These are phyloP conservation scores for Polypterus bichir DNA, from an alignment of 2,113 vertebrate genomes.

Conservation along the genomic window DNA sequence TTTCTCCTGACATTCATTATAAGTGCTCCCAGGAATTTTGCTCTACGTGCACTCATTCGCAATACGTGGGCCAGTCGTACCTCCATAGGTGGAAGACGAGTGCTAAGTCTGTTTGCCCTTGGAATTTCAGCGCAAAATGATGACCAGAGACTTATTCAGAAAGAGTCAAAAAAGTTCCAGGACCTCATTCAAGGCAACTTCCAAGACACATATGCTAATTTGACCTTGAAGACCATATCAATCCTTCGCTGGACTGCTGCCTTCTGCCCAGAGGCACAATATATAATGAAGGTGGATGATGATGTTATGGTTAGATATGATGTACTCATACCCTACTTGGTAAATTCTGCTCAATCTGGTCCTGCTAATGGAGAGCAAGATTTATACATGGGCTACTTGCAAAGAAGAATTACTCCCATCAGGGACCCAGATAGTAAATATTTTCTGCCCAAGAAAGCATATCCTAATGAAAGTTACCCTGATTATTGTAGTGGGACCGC, in stretches of 20 bases:
- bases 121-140: conserved; percentile 40
- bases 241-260: conserved; percentile 55
- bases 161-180: conserved; percentile 45
- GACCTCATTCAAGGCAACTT: conserved; percentile 72
- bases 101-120: conserved; percentile 65
- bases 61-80: conserved; percentile 62
- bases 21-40: conserved; percentile 47
- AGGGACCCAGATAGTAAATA: conserved; percentile 48
- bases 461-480: conserved; percentile 48
- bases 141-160: conserved; percentile 39
- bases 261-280: conserved; percentile 57
- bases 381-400: conserved; percentile 67
- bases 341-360: conserved; percentile 14
- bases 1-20: conserved; percentile 64
- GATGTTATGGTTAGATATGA: conserved; percentile 72
- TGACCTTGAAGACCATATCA: conserved; percentile 71
- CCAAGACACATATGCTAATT: conserved; percentile 66
- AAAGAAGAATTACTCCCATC: conserved; percentile 50
- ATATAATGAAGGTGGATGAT: conserved; percentile 75
- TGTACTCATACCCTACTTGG: conserved; percentile 46
- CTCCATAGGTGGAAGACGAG: conserved; percentile 38
- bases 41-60: conserved; percentile 57
- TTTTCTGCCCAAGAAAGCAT: conserved; percentile 46
- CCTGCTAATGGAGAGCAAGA: conserved; percentile 17
- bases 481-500: conserved; percentile 77